Base-by-base conservation (phyloP, 2,797 vertebrate genomes). In the Neostethus bicornis region DNA sequence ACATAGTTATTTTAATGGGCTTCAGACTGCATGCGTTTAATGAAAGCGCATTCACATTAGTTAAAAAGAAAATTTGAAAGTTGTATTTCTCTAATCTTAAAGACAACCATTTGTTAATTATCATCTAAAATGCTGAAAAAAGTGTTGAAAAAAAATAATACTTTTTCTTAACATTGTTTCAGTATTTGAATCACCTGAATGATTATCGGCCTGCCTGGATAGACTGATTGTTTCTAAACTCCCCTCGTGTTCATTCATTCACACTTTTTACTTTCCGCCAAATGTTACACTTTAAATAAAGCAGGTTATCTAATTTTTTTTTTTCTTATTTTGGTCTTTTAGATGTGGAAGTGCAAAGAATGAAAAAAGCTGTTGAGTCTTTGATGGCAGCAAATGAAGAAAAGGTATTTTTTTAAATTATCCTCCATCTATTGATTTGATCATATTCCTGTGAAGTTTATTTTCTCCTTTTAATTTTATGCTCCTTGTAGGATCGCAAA, bases 351-450 rank as follows among this genome's bases (percentile, higher is more conserved):
- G 95, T 98, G 42, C 95, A 98, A 85, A 96, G 95, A 82, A 96
- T 99, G 96, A 99, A 98, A 87, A 96, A 93, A 79, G 95, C 96
- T 0, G 90, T 99, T 50, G 97, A 99, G 55, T 98, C 96, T 1
- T 78, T 99, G 64, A 95, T 96, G 96, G 95, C 93, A 59, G 95
- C 95, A 64, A 99, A 98, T 81, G 97, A 99, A 81, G 97, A 98
- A 83, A 99, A 99, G 95, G 97, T 98, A 91, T 2, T 4, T 66
- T 29, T 11, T 4, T 34, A 7, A 12, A n/a, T 1, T 28, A 57
- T 13, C 10, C 42, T 68, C 60, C 1, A 2, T 9, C 43, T 49
- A 26, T 10, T 32, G 14, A 35, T 57, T 55, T 1, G 35, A 2
- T 17, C 17, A 4, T 5, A 3, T 0, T 11, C 2, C 10, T 3